A percentile compares a stretch with the other conserved stretches of the same genome.
Conservation (phyloP, 2,888 invertebrate genomes). For the Phymatocera aterrima region DNA sequence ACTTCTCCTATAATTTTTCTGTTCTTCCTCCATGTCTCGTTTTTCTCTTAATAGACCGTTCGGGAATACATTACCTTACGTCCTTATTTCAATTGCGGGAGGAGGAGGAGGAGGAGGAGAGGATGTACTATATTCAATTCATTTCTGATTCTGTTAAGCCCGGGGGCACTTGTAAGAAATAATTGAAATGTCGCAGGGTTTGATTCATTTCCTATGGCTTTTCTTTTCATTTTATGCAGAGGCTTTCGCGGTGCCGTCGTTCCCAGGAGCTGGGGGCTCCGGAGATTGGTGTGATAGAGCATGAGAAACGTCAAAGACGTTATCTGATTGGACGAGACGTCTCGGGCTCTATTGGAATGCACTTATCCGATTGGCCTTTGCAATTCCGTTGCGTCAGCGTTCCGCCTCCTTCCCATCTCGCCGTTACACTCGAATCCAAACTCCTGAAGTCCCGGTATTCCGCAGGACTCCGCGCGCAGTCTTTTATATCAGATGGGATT, state of each 20-base stretch:
- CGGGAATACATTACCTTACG: conserved; percentile 31
- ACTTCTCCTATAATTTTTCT: not conserved
- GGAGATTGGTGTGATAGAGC: conserved; percentile 70
- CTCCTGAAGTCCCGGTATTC: conserved; percentile 17
- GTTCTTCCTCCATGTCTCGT: not conserved
- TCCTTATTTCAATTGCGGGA: conserved; percentile 34
- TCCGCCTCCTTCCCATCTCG: too few relatives aligned
- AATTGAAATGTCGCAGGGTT: conserved; percentile 72
- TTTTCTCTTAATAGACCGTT: conserved; percentile 18
- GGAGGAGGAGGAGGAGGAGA: too few relatives aligned
- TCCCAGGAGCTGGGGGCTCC: conserved; percentile 54
- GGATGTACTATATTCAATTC: conserved; percentile 43
- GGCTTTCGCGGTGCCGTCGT: conserved; percentile 46
- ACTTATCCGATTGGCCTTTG: conserved; percentile 73
- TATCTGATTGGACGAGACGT: conserved; percentile 72
- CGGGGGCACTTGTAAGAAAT: conserved; percentile 65
- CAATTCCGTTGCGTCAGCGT: conserved; percentile 71
- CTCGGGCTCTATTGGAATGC: conserved; percentile 69
- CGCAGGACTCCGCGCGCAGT: conserved; percentile 53
- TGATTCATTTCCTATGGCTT: conserved; percentile 72
- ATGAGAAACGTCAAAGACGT: conserved; percentile 72
- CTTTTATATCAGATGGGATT: conserved; percentile 66
- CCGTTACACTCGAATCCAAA: conserved; percentile 42
- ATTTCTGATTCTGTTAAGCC: conserved; percentile 43
- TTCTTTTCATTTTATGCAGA: conserved; percentile 69